These are phyloP conservation scores for Melanotaenia duboulayi DNA, from an alignment of 2,113 vertebrate species.

Conservation along the genomic window DNA sequence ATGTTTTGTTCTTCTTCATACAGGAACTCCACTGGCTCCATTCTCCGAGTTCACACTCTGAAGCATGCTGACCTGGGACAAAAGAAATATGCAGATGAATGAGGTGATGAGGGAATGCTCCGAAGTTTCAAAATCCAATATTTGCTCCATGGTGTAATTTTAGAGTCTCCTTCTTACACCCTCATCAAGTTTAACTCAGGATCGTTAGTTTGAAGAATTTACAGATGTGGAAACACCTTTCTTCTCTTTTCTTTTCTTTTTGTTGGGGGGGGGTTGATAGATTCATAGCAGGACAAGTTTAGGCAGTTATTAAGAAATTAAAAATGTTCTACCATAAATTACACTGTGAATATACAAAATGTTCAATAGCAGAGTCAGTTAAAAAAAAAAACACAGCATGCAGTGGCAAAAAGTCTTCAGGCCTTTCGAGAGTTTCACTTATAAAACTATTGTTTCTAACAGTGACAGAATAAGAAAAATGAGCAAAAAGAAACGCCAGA, in stretches of 20 bases:
- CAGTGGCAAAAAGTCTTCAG: slow-evolving; percentile 9
- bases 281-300: slow-evolving; percentile 7
- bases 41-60: slow-evolving; percentile 93
- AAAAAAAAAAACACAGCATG: background rate
- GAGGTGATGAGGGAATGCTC: slow-evolving; percentile 25
- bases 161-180: slow-evolving; percentile 32
- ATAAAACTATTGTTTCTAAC: slow-evolving; percentile 48
- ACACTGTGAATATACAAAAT: slow-evolving; percentile 1
- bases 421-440: slow-evolving; percentile 17
- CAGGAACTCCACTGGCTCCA: slow-evolving; percentile 95
- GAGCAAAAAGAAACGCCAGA: slow-evolving; percentile 10
- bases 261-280: no score
- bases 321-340: slow-evolving; percentile 5
- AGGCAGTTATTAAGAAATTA: slow-evolving; percentile 21
- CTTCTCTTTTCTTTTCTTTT: slow-evolving; percentile 30
- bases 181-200: slow-evolving; percentile 50
- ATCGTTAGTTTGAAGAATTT: slow-evolving; percentile 57
- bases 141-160: slow-evolving; percentile 37
- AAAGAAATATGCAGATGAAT: slow-evolving; percentile 27
- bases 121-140: slow-evolving; percentile 38
- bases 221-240: slow-evolving; percentile 50
- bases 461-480: slow-evolving; percentile 57
- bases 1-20: slow-evolving; percentile 92
- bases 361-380: background rate
- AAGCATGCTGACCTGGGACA: slow-evolving; percentile 68